Conservation (phyloP, 2,888 invertebrate genomes). For the Cepaea hortensis region DNA sequence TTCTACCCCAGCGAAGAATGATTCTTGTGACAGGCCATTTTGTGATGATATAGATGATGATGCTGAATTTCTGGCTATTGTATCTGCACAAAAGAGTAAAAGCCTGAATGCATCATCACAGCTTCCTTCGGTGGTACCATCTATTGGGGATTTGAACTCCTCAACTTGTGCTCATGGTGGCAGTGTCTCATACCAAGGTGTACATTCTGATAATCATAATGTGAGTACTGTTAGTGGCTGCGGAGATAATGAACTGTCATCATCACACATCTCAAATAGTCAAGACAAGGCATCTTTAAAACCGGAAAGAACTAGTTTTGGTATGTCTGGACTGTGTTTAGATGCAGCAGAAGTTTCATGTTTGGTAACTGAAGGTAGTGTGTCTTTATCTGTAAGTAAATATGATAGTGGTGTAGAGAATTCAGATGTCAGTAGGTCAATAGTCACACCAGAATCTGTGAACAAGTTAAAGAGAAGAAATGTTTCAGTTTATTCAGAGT, state of each 20-base stretch:
- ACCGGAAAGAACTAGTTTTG: conserved; percentile 34
- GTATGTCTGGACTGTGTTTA: conserved; percentile 33
- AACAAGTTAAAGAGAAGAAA: conserved; percentile 66
- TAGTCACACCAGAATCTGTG: not conserved
- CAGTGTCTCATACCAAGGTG: no score
- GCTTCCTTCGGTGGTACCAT: not conserved
- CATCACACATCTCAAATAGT: not conserved
- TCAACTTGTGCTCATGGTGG: no score
- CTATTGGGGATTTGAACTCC: not conserved
- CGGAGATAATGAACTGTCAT: not conserved
- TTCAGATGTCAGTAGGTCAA: not conserved
- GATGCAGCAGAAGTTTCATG: not conserved
- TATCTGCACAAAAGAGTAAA: conserved; percentile 46
- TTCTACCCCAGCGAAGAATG: conserved; percentile 14
- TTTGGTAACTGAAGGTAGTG: no score
- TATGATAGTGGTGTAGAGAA: no score
- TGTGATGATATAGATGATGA: conserved; percentile 39
- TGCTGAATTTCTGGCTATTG: conserved; percentile 47
- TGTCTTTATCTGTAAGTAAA: no score
- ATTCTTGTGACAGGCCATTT: not conserved
- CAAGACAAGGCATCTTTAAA: conserved; percentile 13
- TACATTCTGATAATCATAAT: no score
- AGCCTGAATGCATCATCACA: not conserved
- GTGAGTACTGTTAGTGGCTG: no score
- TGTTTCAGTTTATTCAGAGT: conserved; percentile 75